Evolutionary conservation across 1,140 invertebrate genomes (phyloP).

Genomic region (Andricus grossulariae): DNA sequence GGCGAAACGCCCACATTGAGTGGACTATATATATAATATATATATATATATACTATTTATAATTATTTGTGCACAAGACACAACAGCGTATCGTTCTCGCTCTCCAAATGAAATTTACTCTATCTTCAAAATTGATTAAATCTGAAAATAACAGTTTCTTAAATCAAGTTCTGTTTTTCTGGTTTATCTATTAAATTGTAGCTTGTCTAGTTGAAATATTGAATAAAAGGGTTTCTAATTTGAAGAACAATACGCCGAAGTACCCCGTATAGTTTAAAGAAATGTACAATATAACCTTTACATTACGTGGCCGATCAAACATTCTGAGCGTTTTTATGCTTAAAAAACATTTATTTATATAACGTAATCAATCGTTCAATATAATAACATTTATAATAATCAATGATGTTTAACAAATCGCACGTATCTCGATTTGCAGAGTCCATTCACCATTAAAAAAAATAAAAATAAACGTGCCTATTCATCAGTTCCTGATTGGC

Average conservation of each 20-base stretch:
- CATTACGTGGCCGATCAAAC: conserved; percentile 57
- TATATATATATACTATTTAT: conserved; percentile 62
- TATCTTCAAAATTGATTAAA: too few relatives aligned
- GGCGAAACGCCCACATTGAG: too few relatives aligned
- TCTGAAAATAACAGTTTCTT: too few relatives aligned
- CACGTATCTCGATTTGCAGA: conserved; percentile 37
- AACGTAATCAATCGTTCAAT: conserved; percentile 51
- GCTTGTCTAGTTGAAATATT: too few relatives aligned
- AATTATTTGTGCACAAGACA: conserved; percentile 59
- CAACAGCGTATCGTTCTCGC: conserved; percentile 49
- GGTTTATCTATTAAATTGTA: neutral
- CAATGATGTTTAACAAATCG: conserved; percentile 50
- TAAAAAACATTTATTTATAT: conserved; percentile 56
- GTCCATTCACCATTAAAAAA: conserved; percentile 60
- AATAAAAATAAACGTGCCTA: conserved; percentile 44
- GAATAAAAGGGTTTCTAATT: neutral
- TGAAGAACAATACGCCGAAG: conserved; percentile 46
- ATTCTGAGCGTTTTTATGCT: conserved; percentile 51
- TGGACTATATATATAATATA: conserved; percentile 39
- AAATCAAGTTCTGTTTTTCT: neutral
- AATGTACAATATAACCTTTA: conserved; percentile 67
- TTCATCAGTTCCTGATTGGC: conserved; percentile 38
- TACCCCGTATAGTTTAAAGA: conserved; percentile 51
- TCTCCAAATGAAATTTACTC: too few relatives aligned
- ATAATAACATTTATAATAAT: conserved; percentile 43